Percentiles rank a stretch among this genome's conserved stretches.
phyloP scores from a whole-genome alignment of 1,140 invertebrate species.

The Dysdera silvatica region DNA sequence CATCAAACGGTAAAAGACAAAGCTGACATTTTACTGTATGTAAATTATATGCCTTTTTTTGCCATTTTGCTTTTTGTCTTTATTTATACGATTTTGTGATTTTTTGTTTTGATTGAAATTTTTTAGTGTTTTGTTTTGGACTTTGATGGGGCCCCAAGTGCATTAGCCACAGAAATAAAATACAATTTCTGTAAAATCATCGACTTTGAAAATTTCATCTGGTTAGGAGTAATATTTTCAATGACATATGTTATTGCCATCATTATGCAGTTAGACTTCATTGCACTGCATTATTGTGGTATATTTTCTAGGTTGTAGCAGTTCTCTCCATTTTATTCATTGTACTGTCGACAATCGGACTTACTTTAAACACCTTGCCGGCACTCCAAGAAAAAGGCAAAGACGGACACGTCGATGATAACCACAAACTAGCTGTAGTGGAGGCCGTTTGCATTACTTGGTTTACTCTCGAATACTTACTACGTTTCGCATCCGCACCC shows the following conservation, averaged over 20 bases:
- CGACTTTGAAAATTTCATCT: background rate
- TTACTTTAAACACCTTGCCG: conserved; percentile 97
- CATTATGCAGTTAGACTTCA: too few species aligned
- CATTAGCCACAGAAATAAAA: background rate
- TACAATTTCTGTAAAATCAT: background rate
- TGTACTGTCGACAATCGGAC: conserved; percentile 93
- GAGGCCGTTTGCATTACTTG: conserved; percentile 99
- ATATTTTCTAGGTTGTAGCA: conserved; percentile 78
- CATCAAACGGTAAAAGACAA: too few species aligned
- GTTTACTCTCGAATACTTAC: conserved; percentile 97
- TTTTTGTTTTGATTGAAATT: too few species aligned
- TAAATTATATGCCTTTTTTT: too few species aligned
- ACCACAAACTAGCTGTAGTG: conserved; percentile 88
- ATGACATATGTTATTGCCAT: too few species aligned
- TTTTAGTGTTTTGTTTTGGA: background rate
- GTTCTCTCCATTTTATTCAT: conserved; percentile 99
- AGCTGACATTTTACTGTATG: too few species aligned
- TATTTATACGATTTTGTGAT: too few species aligned
- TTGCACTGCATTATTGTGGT: conserved; percentile 1
- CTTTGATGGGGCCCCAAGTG: background rate
- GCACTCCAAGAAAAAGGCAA: conserved; percentile 78
- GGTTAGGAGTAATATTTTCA: background rate
- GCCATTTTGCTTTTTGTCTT: too few species aligned
- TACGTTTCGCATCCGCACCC: conserved; percentile 95
- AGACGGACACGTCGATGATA: conserved; percentile 57